Conservation (phyloP, 2,113 vertebrate species). For the Sebastes fasciatus region DNA sequence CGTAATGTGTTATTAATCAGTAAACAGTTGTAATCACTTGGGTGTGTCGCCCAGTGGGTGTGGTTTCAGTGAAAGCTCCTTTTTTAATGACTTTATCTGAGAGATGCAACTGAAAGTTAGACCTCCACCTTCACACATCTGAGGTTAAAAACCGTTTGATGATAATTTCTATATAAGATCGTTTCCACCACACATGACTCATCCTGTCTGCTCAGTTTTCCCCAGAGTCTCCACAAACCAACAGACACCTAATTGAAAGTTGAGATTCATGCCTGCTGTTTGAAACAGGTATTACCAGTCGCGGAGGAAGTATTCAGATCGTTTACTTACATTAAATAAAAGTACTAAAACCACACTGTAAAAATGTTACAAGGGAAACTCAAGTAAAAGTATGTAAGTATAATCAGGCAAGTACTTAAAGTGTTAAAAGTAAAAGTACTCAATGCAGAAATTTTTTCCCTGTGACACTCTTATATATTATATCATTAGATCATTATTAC, state of each 20-base stretch:
- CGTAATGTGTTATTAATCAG: neutral
- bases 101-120: neutral
- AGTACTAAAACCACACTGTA: too few relatives aligned
- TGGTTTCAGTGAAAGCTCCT: neutral
- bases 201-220: slow-evolving; percentile 16
- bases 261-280: too few relatives aligned
- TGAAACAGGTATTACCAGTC: neutral
- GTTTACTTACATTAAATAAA: too few relatives aligned
- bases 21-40: neutral
- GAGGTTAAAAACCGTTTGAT: neutral
- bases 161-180: neutral
- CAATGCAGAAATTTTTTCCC: too few relatives aligned
- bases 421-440: too few relatives aligned
- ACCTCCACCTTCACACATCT: neutral
- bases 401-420: too few relatives aligned
- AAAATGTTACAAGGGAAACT: too few relatives aligned
- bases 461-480: too few relatives aligned
- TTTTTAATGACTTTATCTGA: neutral
- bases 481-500: too few relatives aligned
- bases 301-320: neutral
- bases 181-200: slow-evolving; percentile 31
- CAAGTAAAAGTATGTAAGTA: too few relatives aligned
- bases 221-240: slow-evolving; percentile 22
- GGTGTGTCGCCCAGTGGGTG: neutral
- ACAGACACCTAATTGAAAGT: neutral